Conservation (phyloP, 2,113 vertebrate species). For the Eulemur rufifrons region DNA sequence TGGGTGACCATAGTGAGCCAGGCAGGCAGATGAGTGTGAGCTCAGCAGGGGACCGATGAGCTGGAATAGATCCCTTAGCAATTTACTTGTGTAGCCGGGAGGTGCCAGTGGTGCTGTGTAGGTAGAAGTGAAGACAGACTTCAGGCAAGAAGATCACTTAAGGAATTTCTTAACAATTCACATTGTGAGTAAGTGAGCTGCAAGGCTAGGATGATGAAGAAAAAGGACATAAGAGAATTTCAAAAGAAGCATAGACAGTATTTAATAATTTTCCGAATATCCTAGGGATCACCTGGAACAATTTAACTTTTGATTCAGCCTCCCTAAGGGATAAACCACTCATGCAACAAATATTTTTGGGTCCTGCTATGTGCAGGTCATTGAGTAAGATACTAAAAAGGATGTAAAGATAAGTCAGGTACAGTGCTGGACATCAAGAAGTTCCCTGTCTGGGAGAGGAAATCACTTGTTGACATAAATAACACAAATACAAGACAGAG, state of each 20-base stretch:
- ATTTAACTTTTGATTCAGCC: not conserved
- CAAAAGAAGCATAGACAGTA: not conserved
- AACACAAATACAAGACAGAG: not conserved
- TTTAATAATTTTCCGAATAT: not conserved
- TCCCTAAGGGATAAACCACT: not conserved
- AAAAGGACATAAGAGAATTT: not conserved
- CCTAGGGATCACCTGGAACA: not conserved
- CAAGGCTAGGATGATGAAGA: not conserved
- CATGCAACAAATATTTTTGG: not conserved
- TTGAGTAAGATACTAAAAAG: not conserved
- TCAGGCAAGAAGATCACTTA: not conserved
- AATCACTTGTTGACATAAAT: not conserved
- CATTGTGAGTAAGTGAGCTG: not conserved
- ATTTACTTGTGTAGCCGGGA: not conserved
- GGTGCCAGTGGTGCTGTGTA: no score
- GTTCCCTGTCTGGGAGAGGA: not conserved
- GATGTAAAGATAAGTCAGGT: not conserved
- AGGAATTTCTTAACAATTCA: not conserved
- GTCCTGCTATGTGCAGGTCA: not conserved
- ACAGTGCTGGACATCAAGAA: not conserved
- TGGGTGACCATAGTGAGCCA: not conserved
- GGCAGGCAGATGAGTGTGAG: not conserved
- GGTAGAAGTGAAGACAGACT: not conserved
- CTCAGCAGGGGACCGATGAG: not conserved
- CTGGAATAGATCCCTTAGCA: not conserved